phyloP scores from a whole-genome alignment of 2,888 invertebrate genomes.

The Drosophila suboccidentalis region DNA sequence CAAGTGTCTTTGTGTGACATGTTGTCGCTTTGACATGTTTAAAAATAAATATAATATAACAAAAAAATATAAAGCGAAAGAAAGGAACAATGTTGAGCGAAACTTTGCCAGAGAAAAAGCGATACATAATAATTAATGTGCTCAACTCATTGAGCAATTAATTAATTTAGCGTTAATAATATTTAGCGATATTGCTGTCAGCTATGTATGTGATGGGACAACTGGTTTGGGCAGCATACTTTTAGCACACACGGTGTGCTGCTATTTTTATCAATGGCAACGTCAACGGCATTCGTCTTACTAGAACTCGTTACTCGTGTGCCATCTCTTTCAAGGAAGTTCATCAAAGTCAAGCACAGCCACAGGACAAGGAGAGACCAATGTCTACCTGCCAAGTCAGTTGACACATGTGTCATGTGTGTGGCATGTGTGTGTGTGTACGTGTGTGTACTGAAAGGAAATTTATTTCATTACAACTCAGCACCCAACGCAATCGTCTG shows the following conservation, averaged over 20 bases:
- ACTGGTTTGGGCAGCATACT: slow-evolving; percentile 41
- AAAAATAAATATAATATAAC: slow-evolving; percentile 73
- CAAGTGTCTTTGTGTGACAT: slow-evolving; percentile 31
- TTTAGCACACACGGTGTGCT: slow-evolving; percentile 28
- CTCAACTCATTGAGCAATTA: slow-evolving; percentile 83
- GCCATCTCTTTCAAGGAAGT: slow-evolving; percentile 46
- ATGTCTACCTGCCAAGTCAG: slow-evolving; percentile 51
- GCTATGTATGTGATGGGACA: neutral
- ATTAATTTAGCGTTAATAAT: slow-evolving; percentile 84
- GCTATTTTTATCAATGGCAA: slow-evolving; percentile 55
- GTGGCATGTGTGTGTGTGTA: slow-evolving; percentile 5
- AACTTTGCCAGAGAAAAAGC: slow-evolving; percentile 29
- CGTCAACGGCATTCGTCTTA: slow-evolving; percentile 2
- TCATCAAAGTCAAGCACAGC: slow-evolving; percentile 65
- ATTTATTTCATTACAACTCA: slow-evolving; percentile 78
- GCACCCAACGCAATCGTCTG: slow-evolving; percentile 63
- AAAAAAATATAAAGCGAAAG: slow-evolving; percentile 7
- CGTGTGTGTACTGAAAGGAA: slow-evolving; percentile 51
- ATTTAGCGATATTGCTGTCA: slow-evolving; percentile 13
- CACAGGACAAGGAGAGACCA: slow-evolving; percentile 14
- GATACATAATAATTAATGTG: slow-evolving; percentile 46
- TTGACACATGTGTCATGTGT: slow-evolving; percentile 54
- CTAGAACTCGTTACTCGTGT: slow-evolving; percentile 20
- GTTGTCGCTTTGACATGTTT: slow-evolving; percentile 66
- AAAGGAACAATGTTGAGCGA: slow-evolving; percentile 7